Conservation (phyloP, 2,113 vertebrate species). For the Abramis brama region DNA sequence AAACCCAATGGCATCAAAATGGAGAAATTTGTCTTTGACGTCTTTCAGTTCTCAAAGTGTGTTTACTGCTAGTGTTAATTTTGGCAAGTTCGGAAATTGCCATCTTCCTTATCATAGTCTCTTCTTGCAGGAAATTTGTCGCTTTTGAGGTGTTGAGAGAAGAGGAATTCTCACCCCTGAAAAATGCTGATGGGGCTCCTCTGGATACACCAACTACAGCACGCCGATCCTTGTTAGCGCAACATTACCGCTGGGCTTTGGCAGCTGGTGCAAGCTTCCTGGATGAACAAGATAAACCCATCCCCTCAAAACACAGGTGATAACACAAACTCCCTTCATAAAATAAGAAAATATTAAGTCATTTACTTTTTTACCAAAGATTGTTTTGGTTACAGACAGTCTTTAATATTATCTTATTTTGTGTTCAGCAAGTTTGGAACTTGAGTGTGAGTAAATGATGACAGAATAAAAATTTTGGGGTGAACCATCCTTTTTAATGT, state of each 20-base stretch:
- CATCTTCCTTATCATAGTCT: neutral
- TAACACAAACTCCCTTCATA: neutral
- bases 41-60: slow-evolving; percentile 92
- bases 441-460: neutral
- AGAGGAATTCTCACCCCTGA: slow-evolving; percentile 92
- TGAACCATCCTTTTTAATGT: neutral
- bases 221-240: slow-evolving; percentile 80
- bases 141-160: slow-evolving; percentile 88
- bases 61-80: slow-evolving; percentile 10
- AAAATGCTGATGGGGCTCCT: slow-evolving; percentile 81
- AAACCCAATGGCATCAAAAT: slow-evolving; percentile 94
- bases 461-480: neutral
- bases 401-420: no score
- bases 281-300: slow-evolving; percentile 67
- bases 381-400: neutral
- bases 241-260: slow-evolving; percentile 87
- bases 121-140: slow-evolving; percentile 83
- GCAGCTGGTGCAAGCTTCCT: slow-evolving; percentile 80
- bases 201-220: slow-evolving; percentile 82
- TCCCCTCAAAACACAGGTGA: slow-evolving; percentile 73
- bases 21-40: slow-evolving; percentile 99
- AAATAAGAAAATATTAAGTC: neutral
- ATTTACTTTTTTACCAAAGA: neutral
- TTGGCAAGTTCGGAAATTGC: neutral
- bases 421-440: no score